Evolutionary conservation across 2,888 invertebrate genomes (phyloP), one percentile per base, ranked within the genome.

Genomic region (Formica aserva): DNA sequence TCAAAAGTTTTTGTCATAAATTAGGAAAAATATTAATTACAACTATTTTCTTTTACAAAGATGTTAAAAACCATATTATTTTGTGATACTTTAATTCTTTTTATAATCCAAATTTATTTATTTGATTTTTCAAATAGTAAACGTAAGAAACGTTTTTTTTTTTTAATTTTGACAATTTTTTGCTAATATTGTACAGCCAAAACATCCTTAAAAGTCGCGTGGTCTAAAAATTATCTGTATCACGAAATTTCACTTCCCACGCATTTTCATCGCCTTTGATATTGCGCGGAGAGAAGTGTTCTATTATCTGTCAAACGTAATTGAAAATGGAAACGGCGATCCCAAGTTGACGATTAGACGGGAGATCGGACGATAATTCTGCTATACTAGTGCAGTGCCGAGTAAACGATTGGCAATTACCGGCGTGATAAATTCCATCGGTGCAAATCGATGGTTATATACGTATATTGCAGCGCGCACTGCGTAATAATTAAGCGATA

Each of bases 331-430:
- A 92, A 92, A 92, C 91, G 91, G 87, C 71, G 82, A 45, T 45
- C 84, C 82, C 87, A 85, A 91, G 91, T 92, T 90, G 91, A 92
- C 87, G 90, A 91, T 91, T 86, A 62, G 86, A 89, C 84, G 88
- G 84, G 84, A 15, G 11, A 65, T 82, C 41, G 72, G 82, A 72
- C 75, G 88, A 89, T 89, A 87, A 91, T 89, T 82, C 84, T 85
- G 87, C 88, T 89, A 89, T 88, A 91, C 87, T 88, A 88, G 88
- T 88, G 91, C 86, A 87, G 74, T 87, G 88, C 89, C 89, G 90
- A 90, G 92, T 92, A 92, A 93, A 91, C 92, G 92, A 93, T 93
- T 91, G 91, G 89, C 92, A 92, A 92, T 93, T 93, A 92, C 89
- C 89, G 84, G 83, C 91, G 91, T 92, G 92, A 93, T 93, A 93